These are phyloP conservation scores for Lasius fuliginosus DNA, from an alignment of 2,888 invertebrate species.

Conservation along the genomic window DNA sequence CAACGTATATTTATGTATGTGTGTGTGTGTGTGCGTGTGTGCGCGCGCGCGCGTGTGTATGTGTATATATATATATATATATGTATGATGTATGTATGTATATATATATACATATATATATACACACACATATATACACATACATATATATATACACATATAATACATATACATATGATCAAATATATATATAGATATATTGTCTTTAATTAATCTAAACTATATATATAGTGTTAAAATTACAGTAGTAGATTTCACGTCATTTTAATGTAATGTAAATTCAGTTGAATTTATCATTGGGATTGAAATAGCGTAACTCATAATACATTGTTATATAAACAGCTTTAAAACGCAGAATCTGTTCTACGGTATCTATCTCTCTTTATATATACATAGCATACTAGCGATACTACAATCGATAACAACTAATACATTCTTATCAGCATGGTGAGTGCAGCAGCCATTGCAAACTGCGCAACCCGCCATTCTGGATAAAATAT, in stretches of 20 bases:
- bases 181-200: conserved; percentile 73
- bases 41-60: too few species aligned
- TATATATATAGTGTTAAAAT: conserved; percentile 77
- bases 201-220: conserved; percentile 79
- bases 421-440: conserved; percentile 77
- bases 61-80: conserved; percentile 35
- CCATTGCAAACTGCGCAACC: conserved; percentile 37
- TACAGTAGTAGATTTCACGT: conserved; percentile 65
- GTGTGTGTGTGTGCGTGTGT: neutral
- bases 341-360: conserved; percentile 72
- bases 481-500: conserved; percentile 71
- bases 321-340: conserved; percentile 81
- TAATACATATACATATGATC: conserved; percentile 4
- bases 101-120: conserved; percentile 42
- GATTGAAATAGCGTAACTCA: conserved; percentile 81
- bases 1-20: conserved; percentile 50
- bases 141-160: conserved; percentile 10
- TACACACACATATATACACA: too few species aligned
- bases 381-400: conserved; percentile 83
- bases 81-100: too few species aligned
- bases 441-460: conserved; percentile 70
- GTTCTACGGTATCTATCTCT: conserved; percentile 74
- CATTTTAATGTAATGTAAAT: conserved; percentile 72
- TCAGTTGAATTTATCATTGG: conserved; percentile 81
- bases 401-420: conserved; percentile 83